Evolutionary conservation across 2,113 vertebrate genomes (phyloP).

Genomic region (Atlantisia rogersi): DNA sequence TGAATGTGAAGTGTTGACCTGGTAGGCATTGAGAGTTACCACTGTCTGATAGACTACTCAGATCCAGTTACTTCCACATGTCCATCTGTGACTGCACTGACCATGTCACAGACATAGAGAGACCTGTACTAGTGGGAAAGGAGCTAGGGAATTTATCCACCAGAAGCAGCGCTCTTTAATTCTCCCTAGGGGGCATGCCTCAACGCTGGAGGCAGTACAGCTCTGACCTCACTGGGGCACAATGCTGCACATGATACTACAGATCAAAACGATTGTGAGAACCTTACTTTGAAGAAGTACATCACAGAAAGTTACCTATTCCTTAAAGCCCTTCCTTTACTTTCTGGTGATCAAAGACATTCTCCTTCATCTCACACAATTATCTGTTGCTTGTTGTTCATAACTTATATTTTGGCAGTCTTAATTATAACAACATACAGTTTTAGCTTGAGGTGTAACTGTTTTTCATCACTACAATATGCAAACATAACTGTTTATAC

Average conservation of each 20-base stretch:
- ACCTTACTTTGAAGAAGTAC: neutral
- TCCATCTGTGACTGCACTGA: rapidly evolving
- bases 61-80: neutral
- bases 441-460: neutral
- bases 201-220: rapidly evolving
- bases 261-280: neutral
- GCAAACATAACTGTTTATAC: neutral
- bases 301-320: neutral
- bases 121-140: neutral
- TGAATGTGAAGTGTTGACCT: neutral
- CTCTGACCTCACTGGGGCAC: neutral
- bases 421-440: neutral
- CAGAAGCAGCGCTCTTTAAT: neutral
- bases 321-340: neutral
- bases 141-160: neutral
- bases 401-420: neutral
- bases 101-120: neutral
- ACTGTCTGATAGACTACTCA: neutral
- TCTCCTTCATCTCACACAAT: neutral
- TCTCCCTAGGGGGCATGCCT: neutral
- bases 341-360: neutral
- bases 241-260: rapidly evolving
- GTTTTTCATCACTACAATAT: neutral
- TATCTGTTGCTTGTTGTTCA: neutral
- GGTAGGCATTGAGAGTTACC: neutral